Conservation (phyloP, 2,797 vertebrate species). For the Oryzias dopingdopingensis region DNA sequence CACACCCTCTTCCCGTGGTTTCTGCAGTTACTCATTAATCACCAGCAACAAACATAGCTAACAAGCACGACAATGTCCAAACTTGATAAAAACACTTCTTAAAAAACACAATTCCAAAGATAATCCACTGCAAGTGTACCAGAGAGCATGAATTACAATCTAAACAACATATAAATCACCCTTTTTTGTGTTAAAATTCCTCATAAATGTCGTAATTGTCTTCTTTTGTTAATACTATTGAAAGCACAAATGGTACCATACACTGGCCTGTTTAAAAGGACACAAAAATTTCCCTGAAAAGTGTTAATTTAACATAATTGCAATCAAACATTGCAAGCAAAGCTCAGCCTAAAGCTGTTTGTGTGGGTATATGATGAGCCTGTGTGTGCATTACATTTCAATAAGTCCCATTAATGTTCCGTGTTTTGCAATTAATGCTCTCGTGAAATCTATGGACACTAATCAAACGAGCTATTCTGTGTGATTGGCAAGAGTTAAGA, state of each 20-base stretch:
- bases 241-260: too few species aligned
- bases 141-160: too few species aligned
- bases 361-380: neutral
- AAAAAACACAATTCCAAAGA: neutral
- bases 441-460: conserved; percentile 55
- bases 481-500: neutral
- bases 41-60: conserved; percentile 60
- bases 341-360: neutral
- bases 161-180: too few species aligned
- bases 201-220: too few species aligned
- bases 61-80: conserved; percentile 20
- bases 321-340: too few species aligned
- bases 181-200: too few species aligned
- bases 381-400: conserved; percentile 2
- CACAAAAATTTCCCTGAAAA: too few species aligned
- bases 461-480: conserved; percentile 52
- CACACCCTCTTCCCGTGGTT: conserved; percentile 56
- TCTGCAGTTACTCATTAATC: conserved; percentile 78
- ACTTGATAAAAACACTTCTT: conserved; percentile 1
- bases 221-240: too few species aligned
- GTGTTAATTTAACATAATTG: too few species aligned
- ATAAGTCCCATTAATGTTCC: conserved; percentile 42
- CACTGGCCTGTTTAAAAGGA: too few species aligned
- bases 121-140: neutral
- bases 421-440: conserved; percentile 14